Percentiles rank a stretch among this genome's conserved stretches.
Evolutionary conservation across 2,797 vertebrate genomes (phyloP).

Genomic region (Dendrocincla tyrannina): DNA sequence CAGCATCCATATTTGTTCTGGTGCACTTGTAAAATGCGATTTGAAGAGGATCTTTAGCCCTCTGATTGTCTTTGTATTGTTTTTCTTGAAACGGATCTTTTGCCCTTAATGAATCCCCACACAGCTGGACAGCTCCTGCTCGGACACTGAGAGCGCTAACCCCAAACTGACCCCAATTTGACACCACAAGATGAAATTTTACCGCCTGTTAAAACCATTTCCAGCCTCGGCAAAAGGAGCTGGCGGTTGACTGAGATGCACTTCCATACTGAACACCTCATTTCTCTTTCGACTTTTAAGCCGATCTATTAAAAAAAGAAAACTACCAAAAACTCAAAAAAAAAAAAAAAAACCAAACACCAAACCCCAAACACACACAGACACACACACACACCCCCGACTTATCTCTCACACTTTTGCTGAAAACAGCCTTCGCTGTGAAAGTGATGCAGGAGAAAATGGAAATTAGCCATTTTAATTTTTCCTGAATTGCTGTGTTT

Average conservation of each 20-base stretch:
- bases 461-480: conserved; percentile 1
- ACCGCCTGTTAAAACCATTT: conserved; percentile 95
- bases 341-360: neutral
- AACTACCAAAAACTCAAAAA: neutral
- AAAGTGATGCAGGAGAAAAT: neutral
- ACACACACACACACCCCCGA: neutral
- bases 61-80: conserved; percentile 92
- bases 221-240: conserved; percentile 78
- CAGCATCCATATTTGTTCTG: conserved; percentile 78
- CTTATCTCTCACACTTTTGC: neutral
- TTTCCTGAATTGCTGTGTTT: neutral
- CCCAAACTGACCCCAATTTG: conserved; percentile 98
- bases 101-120: conserved; percentile 92
- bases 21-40: conserved; percentile 88
- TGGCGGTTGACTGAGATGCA: conserved; percentile 76
- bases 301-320: neutral
- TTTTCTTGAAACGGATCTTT: conserved; percentile 96
- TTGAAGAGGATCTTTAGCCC: conserved; percentile 87
- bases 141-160: conserved; percentile 97
- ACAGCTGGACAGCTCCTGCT: conserved; percentile 97
- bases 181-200: conserved; percentile 97
- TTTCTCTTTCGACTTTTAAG: conserved; percentile 69
- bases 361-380: neutral
- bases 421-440: neutral
- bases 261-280: conserved; percentile 75